phyloP scores from a whole-genome alignment of 2,797 vertebrate species.

The Neostethus bicornis region DNA sequence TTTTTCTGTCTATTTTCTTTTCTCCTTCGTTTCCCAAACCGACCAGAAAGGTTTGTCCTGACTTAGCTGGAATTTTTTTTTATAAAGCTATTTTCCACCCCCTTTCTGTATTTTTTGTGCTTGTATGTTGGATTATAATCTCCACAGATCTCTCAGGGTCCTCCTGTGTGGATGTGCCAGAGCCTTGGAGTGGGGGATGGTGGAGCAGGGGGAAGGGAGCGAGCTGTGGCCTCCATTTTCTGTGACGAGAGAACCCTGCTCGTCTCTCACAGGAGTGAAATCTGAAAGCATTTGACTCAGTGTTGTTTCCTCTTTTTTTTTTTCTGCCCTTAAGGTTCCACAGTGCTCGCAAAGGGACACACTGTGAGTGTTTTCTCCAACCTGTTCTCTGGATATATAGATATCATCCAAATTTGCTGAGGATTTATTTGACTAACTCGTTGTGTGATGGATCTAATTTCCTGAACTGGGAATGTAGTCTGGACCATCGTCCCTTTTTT shows the following conservation, averaged over 20 bases:
- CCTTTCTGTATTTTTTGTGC: background rate
- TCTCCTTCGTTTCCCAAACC: slow-evolving; percentile 31
- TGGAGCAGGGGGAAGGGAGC: slow-evolving; percentile 80
- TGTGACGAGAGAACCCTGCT: slow-evolving; percentile 81
- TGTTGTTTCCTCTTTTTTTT: slow-evolving; percentile 72
- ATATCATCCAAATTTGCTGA: slow-evolving; percentile 64
- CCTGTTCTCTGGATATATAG: slow-evolving; percentile 70
- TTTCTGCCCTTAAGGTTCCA: slow-evolving; percentile 76
- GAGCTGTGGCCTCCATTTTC: slow-evolving; percentile 84
- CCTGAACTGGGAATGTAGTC: slow-evolving; percentile 65
- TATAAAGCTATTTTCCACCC: background rate
- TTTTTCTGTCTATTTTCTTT: slow-evolving; percentile 36
- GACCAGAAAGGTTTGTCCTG: slow-evolving; percentile 31
- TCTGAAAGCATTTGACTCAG: slow-evolving; percentile 76
- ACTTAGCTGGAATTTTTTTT: slow-evolving; percentile 31
- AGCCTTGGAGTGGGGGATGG: slow-evolving; percentile 79
- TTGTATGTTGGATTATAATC: slow-evolving; percentile 70
- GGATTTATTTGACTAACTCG: slow-evolving; percentile 72
- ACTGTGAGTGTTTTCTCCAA: slow-evolving; percentile 62
- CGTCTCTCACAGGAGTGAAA: slow-evolving; percentile 79
- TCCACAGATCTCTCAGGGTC: slow-evolving; percentile 75
- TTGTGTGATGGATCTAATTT: slow-evolving; percentile 72
- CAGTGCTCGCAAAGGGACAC: slow-evolving; percentile 56
- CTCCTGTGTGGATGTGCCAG: slow-evolving; percentile 80
- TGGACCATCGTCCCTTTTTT: slow-evolving; percentile 60